These are phyloP conservation scores for Parasteatoda lunata DNA, from an alignment of 2,888 invertebrate genomes.

Conservation along the genomic window DNA sequence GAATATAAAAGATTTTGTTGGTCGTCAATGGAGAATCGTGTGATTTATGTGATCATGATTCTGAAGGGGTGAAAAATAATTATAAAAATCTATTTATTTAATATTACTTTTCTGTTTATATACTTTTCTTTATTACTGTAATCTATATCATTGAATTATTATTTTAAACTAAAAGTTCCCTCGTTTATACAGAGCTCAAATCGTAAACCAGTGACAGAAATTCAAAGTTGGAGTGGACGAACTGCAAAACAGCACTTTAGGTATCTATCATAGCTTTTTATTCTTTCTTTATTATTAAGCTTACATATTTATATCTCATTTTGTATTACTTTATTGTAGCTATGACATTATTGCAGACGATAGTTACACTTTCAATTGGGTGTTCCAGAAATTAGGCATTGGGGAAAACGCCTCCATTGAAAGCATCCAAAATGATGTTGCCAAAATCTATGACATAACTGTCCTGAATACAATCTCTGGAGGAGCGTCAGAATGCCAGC, in stretches of 20 bases:
- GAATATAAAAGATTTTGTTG: too few relatives aligned
- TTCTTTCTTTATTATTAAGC: background rate
- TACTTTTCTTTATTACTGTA: too few relatives aligned
- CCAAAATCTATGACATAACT: slow-evolving; percentile 77
- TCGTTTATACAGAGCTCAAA: slow-evolving; percentile 73
- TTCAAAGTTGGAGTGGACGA: slow-evolving; percentile 75
- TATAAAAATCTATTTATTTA: too few relatives aligned
- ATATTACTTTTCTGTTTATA: too few relatives aligned
- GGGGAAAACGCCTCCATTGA: slow-evolving; percentile 71
- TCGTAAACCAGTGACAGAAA: slow-evolving; percentile 74
- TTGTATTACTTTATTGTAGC: slow-evolving; percentile 23
- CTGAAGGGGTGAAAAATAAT: too few relatives aligned
- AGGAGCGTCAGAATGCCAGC: slow-evolving; percentile 78
- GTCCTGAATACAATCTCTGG: slow-evolving; percentile 77
- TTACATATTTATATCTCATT: background rate
- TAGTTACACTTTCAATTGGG: slow-evolving; percentile 76
- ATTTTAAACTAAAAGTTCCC: background rate
- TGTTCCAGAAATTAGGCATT: slow-evolving; percentile 74
- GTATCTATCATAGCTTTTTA: slow-evolving; percentile 29
- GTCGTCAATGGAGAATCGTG: too few relatives aligned
- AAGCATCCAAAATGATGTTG: slow-evolving; percentile 73
- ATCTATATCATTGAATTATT: too few relatives aligned
- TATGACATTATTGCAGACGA: slow-evolving; percentile 75
- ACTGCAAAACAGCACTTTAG: slow-evolving; percentile 73
- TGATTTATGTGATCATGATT: too few relatives aligned